Evolutionary conservation across 2,888 invertebrate species (phyloP).

Genomic region (Hemicrepidius hirtus): DNA sequence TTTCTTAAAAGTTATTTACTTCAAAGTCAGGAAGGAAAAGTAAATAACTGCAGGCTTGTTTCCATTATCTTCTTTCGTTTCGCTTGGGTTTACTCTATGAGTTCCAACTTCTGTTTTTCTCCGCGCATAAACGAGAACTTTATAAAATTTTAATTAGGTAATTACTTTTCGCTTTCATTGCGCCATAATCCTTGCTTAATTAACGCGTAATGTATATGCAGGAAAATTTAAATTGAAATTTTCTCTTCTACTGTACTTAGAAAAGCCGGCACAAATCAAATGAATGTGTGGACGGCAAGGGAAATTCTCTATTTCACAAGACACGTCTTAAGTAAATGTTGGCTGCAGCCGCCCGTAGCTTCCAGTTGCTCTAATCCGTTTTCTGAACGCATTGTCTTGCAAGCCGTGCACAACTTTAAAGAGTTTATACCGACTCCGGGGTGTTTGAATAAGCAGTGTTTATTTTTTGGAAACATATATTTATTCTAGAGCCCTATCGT

Average conservation of each 20-base stretch:
- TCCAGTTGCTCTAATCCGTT: constrained; percentile 35
- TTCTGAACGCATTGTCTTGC: constrained; percentile 31
- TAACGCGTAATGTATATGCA: constrained; percentile 39
- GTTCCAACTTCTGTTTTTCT: constrained; percentile 40
- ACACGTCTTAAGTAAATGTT: constrained; percentile 43
- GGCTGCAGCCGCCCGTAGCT: constrained; percentile 27
- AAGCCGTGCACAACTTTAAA: constrained; percentile 33
- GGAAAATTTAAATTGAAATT: constrained; percentile 21
- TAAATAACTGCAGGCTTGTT: constrained; percentile 50
- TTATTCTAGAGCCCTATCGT: constrained; percentile 13
- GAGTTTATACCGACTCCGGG: constrained; percentile 33
- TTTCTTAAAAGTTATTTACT: constrained; percentile 55
- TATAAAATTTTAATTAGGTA: constrained; percentile 49
- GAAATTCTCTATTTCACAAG: constrained; percentile 35
- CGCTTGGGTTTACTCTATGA: constrained; percentile 34
- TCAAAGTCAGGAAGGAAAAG: constrained; percentile 51
- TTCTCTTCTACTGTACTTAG: background rate
- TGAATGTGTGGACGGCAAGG: constrained; percentile 32
- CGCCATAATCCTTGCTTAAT: constrained; percentile 45
- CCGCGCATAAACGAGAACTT: constrained; percentile 38
- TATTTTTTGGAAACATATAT: constrained; percentile 23
- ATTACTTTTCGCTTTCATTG: constrained; percentile 49
- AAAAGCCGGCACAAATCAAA: constrained; percentile 25
- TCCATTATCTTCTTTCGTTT: constrained; percentile 46
- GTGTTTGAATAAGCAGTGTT: constrained; percentile 19